Evolutionary conservation across 2,113 vertebrate species (phyloP).

Genomic region (Nanorana parkeri): DNA sequence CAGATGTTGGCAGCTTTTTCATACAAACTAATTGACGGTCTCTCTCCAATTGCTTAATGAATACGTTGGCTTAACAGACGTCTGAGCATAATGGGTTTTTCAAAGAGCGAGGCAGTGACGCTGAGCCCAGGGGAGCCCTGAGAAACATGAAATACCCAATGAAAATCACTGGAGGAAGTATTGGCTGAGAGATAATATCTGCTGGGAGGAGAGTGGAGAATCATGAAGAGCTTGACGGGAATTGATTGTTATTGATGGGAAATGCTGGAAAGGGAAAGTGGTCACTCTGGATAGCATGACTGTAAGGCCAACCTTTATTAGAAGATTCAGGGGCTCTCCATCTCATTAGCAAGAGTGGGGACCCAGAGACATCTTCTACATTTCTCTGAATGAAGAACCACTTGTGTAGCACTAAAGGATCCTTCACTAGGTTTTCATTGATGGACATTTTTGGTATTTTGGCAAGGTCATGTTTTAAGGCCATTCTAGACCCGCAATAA

Average conservation of each 20-base stretch:
- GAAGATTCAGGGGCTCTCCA: too few species aligned
- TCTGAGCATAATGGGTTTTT: background rate
- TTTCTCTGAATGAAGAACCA: too few species aligned
- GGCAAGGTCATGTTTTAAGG: too few species aligned
- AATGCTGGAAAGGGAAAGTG: too few species aligned
- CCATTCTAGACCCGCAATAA: too few species aligned
- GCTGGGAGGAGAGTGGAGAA: too few species aligned
- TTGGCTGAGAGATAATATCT: background rate
- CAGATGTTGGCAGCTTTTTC: background rate
- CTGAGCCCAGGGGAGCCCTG: background rate
- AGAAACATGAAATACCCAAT: background rate
- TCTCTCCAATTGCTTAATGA: conserved; percentile 22
- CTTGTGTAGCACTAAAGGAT: too few species aligned
- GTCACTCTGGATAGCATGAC: background rate
- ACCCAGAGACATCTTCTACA: too few species aligned
- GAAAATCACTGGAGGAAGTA: background rate
- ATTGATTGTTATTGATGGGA: background rate
- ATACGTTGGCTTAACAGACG: conserved; percentile 15
- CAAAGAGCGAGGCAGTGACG: background rate
- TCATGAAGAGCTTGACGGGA: background rate
- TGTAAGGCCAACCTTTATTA: too few species aligned
- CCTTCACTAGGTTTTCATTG: too few species aligned
- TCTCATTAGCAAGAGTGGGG: too few species aligned
- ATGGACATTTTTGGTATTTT: too few species aligned
- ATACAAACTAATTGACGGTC: conserved; percentile 1